A percentile compares a stretch with the other conserved stretches of the same genome.
These are phyloP conservation scores for Colletes collaris DNA, from an alignment of 2,888 invertebrate species.

Conservation along the genomic window DNA sequence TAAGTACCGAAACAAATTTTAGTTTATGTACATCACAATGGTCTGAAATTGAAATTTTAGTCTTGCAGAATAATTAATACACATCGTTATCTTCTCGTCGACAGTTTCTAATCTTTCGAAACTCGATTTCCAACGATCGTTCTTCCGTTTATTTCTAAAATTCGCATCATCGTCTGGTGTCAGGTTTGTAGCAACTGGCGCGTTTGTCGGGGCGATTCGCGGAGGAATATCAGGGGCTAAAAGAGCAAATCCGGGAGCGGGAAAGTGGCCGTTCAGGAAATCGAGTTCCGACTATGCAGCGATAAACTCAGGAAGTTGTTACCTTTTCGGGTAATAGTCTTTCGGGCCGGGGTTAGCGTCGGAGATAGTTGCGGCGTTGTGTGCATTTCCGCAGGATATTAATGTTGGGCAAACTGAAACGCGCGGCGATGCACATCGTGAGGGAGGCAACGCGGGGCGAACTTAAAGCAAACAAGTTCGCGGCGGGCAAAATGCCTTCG, in stretches of 20 bases:
- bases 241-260: neutral
- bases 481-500: slow-evolving; percentile 40
- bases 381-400: slow-evolving; percentile 50
- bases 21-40: too few species aligned
- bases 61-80: too few species aligned
- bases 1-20: too few species aligned
- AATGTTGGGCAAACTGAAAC: slow-evolving; percentile 55
- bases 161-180: neutral
- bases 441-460: slow-evolving; percentile 32
- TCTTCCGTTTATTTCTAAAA: neutral
- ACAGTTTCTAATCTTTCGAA: too few species aligned
- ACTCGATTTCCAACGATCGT: neutral
- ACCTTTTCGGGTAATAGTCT: slow-evolving; percentile 30
- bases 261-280: slow-evolving; percentile 21
- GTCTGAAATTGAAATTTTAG: too few species aligned
- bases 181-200: neutral
- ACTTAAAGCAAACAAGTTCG: slow-evolving; percentile 54
- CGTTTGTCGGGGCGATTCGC: neutral
- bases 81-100: too few species aligned
- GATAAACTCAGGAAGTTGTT: slow-evolving; percentile 39
- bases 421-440: slow-evolving; percentile 17
- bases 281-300: slow-evolving; percentile 13
- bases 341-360: slow-evolving; percentile 16
- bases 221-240: too few species aligned
- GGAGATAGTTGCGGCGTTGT: slow-evolving; percentile 37